Evolutionary conservation across 2,888 invertebrate genomes (phyloP), one percentile per base, ranked within the genome.

Genomic region (Lagria hirta): DNA sequence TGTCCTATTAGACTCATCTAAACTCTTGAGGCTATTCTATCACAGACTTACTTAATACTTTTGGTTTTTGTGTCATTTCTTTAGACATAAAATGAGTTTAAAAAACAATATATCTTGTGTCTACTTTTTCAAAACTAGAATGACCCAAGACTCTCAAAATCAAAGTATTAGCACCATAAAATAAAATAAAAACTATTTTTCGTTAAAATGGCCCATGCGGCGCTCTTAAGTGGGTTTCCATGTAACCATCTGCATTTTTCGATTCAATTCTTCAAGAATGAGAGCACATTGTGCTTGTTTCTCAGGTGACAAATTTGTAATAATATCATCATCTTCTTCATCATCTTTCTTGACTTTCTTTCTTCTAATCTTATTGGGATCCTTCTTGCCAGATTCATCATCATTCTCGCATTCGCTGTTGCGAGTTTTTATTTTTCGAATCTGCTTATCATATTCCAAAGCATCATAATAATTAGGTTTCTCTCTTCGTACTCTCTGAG

Each of bases 401-500:
- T 78, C 78, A 37, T 76, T 75, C 41, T 77, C 76, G 52, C 72
- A 69, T 55, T 76, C 76, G 57, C 74, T 75, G 51, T 68, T 71
- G 27, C 75, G 54, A 35, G 66, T 61, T 49, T 68, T 70, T 42
- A 73, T 84, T 73, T 84, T 80, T 63, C 80, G 78, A 35, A 83
- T 80, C 64, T 86, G 83, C 60, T 86, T 87, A 64, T 88, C 86
- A 64, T 84, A 88, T 61, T 88, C 85, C 48, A 87, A 78, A 1
- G 87, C 82, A 70, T 90, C 88, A 54, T 89, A 90, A 68, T 86
- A 89, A 74, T 88, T 85, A 1, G 88, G 87, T 60, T 88, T 86
- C 10, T 86, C 83, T 41, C 88, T 72, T 44, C 85, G 78, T 3
- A 88, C 83, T 37, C 89, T 70, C 52, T 85, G 84, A 0, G 88